Evolutionary conservation across 2,113 vertebrate species (phyloP).

Genomic region (Megaceryle maxima): DNA sequence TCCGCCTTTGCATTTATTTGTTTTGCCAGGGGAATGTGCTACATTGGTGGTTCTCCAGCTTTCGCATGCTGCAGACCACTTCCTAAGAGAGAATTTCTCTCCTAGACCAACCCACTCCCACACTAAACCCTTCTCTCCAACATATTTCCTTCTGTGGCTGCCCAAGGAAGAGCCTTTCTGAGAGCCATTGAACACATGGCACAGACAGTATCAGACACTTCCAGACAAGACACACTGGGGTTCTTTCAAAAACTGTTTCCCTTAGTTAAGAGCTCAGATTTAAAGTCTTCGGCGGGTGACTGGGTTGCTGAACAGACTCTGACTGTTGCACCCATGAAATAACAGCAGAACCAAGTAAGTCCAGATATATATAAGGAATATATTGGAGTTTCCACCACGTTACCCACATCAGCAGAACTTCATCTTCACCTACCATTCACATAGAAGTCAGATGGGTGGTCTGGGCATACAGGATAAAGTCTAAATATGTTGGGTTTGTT

Average conservation of each 20-base stretch:
- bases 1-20: background rate
- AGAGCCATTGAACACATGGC: constrained; percentile 34
- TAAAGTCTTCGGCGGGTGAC: background rate
- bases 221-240: constrained; percentile 14
- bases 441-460: background rate
- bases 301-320: background rate
- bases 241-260: constrained; percentile 27
- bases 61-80: constrained; percentile 40
- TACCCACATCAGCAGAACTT: background rate
- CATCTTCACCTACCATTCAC: background rate
- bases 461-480: background rate
- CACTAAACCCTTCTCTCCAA: constrained; percentile 32
- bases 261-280: constrained; percentile 21
- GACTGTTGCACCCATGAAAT: background rate
- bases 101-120: constrained; percentile 15
- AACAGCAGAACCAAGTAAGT: constrained; percentile 16
- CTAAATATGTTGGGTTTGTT: background rate
- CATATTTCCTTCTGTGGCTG: constrained; percentile 50
- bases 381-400: constrained; percentile 3
- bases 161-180: constrained; percentile 45
- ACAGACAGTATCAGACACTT: constrained; percentile 4
- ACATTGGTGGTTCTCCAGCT: background rate
- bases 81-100: constrained; percentile 48
- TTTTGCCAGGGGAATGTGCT: background rate
- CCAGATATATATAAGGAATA: background rate